These are phyloP conservation scores for Eonycteris spelaea DNA, from an alignment of 2,113 vertebrate species.

Conservation along the genomic window DNA sequence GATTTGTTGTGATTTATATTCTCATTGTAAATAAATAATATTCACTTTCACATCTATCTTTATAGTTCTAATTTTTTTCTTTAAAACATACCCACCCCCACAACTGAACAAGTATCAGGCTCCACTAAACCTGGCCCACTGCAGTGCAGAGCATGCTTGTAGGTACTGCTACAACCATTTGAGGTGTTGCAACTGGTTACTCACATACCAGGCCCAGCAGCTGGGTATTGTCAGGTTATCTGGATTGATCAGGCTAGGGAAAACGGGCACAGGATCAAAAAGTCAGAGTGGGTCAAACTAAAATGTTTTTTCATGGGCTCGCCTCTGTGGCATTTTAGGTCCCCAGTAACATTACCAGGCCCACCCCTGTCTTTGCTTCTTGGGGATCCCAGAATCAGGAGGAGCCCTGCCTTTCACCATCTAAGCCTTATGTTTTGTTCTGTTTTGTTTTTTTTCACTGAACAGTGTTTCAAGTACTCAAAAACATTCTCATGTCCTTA, in stretches of 20 bases:
- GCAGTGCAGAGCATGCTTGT: neutral
- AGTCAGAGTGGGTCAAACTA: neutral
- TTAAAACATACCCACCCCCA: neutral
- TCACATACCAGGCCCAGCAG: neutral
- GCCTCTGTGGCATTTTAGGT: neutral
- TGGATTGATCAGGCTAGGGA: neutral
- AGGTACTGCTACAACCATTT: neutral
- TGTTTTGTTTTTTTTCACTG: neutral
- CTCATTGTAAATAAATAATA: constrained; percentile 21
- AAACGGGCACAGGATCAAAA: neutral
- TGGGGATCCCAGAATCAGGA: neutral
- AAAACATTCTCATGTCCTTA: neutral
- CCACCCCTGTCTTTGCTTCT: neutral
- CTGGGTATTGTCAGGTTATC: neutral
- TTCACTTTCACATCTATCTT: neutral
- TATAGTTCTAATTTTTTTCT: neutral
- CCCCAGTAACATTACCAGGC: neutral
- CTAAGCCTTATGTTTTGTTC: neutral
- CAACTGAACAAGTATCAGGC: neutral
- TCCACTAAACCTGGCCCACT: neutral
- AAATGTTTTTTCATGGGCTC: neutral
- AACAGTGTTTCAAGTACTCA: neutral
- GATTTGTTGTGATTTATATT: constrained; percentile 20
- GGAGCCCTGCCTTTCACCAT: neutral
- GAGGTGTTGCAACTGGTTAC: neutral